These are phyloP conservation scores for Rhopalosiphum maidis DNA, from an alignment of 1,140 invertebrate genomes.

Conservation along the genomic window DNA sequence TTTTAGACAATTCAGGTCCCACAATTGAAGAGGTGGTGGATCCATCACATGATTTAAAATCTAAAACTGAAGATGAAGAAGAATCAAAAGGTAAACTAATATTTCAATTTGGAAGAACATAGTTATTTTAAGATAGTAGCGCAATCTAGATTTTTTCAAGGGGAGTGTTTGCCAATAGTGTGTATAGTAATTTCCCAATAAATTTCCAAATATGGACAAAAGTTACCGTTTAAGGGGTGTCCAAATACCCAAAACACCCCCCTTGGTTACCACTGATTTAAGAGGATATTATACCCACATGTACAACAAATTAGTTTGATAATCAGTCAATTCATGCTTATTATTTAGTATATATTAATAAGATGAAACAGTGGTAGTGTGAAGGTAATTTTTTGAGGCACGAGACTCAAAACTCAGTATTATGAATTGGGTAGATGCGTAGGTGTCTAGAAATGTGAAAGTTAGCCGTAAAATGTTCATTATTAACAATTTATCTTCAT, in stretches of 20 bases:
- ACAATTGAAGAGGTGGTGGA: constrained; percentile 43
- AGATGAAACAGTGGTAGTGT: neutral
- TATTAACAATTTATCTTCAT: too few relatives aligned
- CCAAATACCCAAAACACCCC: too few relatives aligned
- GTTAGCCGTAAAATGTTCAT: too few relatives aligned
- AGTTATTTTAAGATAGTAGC: neutral
- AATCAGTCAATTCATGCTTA: neutral
- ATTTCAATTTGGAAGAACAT: neutral
- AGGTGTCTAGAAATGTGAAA: too few relatives aligned
- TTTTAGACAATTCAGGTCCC: constrained; percentile 7
- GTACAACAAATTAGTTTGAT: neutral
- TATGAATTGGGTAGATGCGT: too few relatives aligned
- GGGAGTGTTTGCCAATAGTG: too few relatives aligned
- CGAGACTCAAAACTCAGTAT: too few relatives aligned
- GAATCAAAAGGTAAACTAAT: constrained; percentile 25
- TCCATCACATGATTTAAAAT: neutral
- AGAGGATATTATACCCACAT: neutral
- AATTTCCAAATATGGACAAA: too few relatives aligned
- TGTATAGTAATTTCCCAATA: too few relatives aligned
- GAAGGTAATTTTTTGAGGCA: too few relatives aligned
- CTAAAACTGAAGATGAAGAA: constrained; percentile 15
- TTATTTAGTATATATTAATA: neutral
- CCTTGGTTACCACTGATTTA: neutral
- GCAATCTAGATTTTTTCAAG: too few relatives aligned
- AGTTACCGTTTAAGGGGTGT: too few relatives aligned